A percentile compares a stretch with the other conserved stretches of the same genome.
These are phyloP conservation scores for Calephelis nemesis DNA, from an alignment of 1,140 invertebrate genomes.

Conservation along the genomic window DNA sequence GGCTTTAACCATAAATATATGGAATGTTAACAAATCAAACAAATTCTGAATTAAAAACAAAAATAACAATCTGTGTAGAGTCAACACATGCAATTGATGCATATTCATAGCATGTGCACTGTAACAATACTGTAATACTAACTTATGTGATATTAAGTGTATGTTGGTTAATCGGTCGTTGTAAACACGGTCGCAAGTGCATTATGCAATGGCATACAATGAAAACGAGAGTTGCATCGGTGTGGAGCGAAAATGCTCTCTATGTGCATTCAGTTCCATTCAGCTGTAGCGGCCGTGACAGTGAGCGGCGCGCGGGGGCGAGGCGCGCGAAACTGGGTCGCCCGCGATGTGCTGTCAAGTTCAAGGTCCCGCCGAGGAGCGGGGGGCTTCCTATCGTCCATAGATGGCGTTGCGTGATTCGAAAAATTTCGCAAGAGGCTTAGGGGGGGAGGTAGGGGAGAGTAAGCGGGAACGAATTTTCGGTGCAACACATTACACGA, in stretches of 20 bases:
- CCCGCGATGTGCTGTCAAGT: slow-evolving; percentile 67
- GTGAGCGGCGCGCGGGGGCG: slow-evolving; percentile 47
- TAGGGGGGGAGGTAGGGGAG: slow-evolving; percentile 46
- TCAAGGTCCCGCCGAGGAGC: slow-evolving; percentile 64
- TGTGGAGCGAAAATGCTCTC: slow-evolving; percentile 56
- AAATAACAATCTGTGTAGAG: background rate
- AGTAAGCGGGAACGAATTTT: slow-evolving; percentile 69
- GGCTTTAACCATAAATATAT: too few relatives aligned
- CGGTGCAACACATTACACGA: slow-evolving; percentile 72
- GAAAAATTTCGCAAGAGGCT: slow-evolving; percentile 67
- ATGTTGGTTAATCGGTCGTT: slow-evolving; percentile 38
- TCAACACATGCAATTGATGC: background rate
- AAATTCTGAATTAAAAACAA: background rate
- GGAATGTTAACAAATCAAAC: too few relatives aligned
- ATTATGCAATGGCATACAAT: slow-evolving; percentile 63
- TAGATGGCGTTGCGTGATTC: slow-evolving; percentile 73
- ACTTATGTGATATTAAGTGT: slow-evolving; percentile 10
- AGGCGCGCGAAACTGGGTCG: slow-evolving; percentile 67
- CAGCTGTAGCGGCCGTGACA: slow-evolving; percentile 59
- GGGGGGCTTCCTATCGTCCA: slow-evolving; percentile 53
- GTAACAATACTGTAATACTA: slow-evolving; percentile 11
- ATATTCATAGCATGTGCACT: too few relatives aligned
- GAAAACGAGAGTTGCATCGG: slow-evolving; percentile 60
- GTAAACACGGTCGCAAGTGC: slow-evolving; percentile 49
- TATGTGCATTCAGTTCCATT: slow-evolving; percentile 61